Evolutionary conservation across 2,888 invertebrate species (phyloP), one percentile per base, ranked within the genome.

Genomic region (Acrocera orbiculus): DNA sequence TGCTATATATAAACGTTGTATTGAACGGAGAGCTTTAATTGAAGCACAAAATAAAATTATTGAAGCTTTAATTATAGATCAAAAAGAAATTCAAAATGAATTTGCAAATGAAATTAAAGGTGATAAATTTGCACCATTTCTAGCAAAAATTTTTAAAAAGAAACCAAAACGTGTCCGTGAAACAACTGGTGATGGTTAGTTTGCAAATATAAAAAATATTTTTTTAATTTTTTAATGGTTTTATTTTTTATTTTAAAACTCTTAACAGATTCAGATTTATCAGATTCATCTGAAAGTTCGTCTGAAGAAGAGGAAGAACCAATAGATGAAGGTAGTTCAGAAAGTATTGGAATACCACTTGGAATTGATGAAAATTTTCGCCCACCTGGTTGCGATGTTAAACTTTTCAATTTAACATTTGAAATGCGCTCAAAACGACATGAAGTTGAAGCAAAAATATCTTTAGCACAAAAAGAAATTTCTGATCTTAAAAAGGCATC

Each of bases 81-180:
- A 68, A 11, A 55, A 53, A 27, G 55, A 57, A 3, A 51, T 70
- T 9, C 66, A 69, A 30, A 47, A 59, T 2, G 64, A 66, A 32
- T 82, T 77, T 48, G 62, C 67, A 34, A 62, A 56, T 17, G 60
- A 67, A 6, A 65, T 73, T 1, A 67, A 64, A 26, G 76, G 79
- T 34, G 77, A 78, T 49, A 82, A 79, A 51, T 87, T 80, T 52
- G 69, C 68, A 5, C 75, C 78, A 46, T 87, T 85, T 50, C 56
- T 90, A 26, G 67, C 70, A 14, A 72, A 76, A 47, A 83, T 90
- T 35, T 89, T 78, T 49, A 80, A 76, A 50, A 89, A 83, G 52
- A 83, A 80, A 48, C 81, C 76, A 47, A 77, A 76, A 40, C 69
- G 75, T 5, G 72, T 73, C 0, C 77, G 76, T 47, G 60, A 62